phyloP scores from a whole-genome alignment of 2,113 vertebrate genomes.

The Athene cunicularia region DNA sequence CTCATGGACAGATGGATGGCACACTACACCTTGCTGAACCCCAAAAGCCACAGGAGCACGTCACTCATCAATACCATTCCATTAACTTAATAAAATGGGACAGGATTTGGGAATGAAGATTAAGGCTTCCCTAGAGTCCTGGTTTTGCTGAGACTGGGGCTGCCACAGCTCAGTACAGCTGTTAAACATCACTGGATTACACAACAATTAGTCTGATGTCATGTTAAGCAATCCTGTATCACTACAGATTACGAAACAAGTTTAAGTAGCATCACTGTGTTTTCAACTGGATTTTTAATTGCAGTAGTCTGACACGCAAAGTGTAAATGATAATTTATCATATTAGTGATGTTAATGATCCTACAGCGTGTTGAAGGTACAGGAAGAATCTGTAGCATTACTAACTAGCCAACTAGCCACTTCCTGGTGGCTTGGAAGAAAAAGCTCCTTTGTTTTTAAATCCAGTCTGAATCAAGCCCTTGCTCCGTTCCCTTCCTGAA shows the following conservation, averaged over 20 bases:
- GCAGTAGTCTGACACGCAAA: neutral
- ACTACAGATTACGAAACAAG: rapidly evolving
- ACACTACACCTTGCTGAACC: rapidly evolving
- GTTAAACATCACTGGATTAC: neutral
- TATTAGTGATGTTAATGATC: neutral
- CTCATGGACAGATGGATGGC: rapidly evolving
- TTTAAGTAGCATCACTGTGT: rapidly evolving
- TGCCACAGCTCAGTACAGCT: rapidly evolving
- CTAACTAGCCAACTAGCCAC: too few species aligned
- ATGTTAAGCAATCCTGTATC: rapidly evolving
- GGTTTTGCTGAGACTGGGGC: neutral
- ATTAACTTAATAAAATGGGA: neutral
- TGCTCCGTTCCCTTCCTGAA: neutral
- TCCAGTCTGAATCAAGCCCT: neutral
- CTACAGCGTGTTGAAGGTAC: rapidly evolving
- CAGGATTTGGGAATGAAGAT: too few species aligned
- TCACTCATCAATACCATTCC: neutral
- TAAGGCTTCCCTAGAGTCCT: neutral
- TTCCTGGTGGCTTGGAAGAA: too few species aligned
- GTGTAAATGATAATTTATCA: neutral
- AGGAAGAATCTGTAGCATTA: too few species aligned
- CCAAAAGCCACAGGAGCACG: neutral
- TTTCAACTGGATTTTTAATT: neutral
- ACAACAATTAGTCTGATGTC: rapidly evolving
- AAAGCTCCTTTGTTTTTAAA: neutral